phyloP scores from a whole-genome alignment of 2,888 invertebrate genomes.

The Eupelmus urozonus region DNA sequence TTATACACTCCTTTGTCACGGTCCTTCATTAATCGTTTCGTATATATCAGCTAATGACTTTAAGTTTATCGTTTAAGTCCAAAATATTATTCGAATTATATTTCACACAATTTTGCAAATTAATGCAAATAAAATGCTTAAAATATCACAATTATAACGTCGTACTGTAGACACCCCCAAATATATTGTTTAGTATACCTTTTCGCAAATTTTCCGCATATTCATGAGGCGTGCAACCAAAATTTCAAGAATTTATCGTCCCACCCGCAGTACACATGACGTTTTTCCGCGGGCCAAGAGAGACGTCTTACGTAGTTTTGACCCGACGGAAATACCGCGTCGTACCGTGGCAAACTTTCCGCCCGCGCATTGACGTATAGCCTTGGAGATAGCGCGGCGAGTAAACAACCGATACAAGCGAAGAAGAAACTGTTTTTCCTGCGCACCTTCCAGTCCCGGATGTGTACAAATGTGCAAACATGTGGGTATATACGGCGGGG shows the following conservation, averaged over 20 bases:
- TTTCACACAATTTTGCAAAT: neutral
- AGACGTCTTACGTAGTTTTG: slow-evolving; percentile 57
- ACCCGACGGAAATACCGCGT: slow-evolving; percentile 58
- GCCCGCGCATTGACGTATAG: slow-evolving; percentile 73
- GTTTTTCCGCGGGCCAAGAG: slow-evolving; percentile 52
- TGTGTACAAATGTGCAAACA: slow-evolving; percentile 32
- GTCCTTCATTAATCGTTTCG: neutral
- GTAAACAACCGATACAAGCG: slow-evolving; percentile 73
- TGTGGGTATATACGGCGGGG: no score
- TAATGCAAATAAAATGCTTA: neutral
- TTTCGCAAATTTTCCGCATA: slow-evolving; percentile 36
- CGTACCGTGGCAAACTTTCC: slow-evolving; percentile 39
- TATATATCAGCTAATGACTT: neutral
- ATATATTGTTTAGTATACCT: slow-evolving; percentile 48
- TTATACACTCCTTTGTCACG: neutral
- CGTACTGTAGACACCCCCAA: no score
- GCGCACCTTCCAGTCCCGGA: slow-evolving; percentile 37
- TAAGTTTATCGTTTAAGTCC: neutral
- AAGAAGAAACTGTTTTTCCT: slow-evolving; percentile 48
- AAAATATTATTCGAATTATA: neutral
- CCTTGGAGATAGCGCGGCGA: slow-evolving; percentile 69
- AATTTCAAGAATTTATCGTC: slow-evolving; percentile 65
- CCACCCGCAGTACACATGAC: slow-evolving; percentile 61
- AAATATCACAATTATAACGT: no score
- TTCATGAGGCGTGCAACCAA: slow-evolving; percentile 44